Evolutionary conservation across 1,140 invertebrate genomes (phyloP).

Genomic region (Drosophila triauraria): DNA sequence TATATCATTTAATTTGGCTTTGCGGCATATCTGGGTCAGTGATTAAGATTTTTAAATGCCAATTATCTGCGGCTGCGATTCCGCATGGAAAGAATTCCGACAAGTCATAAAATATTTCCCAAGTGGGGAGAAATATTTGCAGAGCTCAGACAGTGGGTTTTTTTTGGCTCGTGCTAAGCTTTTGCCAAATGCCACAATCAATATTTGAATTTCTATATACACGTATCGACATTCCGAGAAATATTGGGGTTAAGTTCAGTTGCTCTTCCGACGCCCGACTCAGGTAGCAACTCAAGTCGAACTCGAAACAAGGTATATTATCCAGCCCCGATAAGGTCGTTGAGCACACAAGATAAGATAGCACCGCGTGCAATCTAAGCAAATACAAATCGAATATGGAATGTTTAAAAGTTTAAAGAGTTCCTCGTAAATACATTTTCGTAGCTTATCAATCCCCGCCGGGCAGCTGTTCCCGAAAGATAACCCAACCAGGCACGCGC

Average conservation of each 20-base stretch:
- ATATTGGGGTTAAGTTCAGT: slow-evolving; percentile 78
- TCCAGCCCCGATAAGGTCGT: slow-evolving; percentile 12
- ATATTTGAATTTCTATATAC: slow-evolving; percentile 49
- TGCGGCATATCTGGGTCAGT: slow-evolving; percentile 48
- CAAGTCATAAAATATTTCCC: slow-evolving; percentile 37
- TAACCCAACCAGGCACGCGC: slow-evolving; percentile 49
- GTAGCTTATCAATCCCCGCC: slow-evolving; percentile 24
- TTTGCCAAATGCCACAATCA: slow-evolving; percentile 55
- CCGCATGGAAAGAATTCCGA: slow-evolving; percentile 17
- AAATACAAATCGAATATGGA: slow-evolving; percentile 56
- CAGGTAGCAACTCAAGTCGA: slow-evolving; percentile 52
- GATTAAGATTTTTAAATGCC: slow-evolving; percentile 49
- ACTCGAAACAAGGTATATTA: slow-evolving; percentile 10
- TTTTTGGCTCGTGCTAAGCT: slow-evolving; percentile 75
- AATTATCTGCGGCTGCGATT: slow-evolving; percentile 30
- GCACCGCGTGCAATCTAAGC: slow-evolving; percentile 55
- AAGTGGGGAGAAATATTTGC: slow-evolving; percentile 51
- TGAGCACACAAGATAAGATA: slow-evolving; percentile 63
- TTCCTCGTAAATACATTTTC: slow-evolving; percentile 44
- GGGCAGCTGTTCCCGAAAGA: slow-evolving; percentile 63
- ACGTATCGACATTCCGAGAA: slow-evolving; percentile 58
- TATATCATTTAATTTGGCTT: slow-evolving; percentile 43
- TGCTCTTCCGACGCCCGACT: slow-evolving; percentile 13
- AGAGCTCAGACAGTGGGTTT: slow-evolving; percentile 32
- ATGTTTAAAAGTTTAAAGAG: slow-evolving; percentile 52